Evolutionary conservation across 2,797 vertebrate genomes (phyloP).

Genomic region (Valencia hispanica): DNA sequence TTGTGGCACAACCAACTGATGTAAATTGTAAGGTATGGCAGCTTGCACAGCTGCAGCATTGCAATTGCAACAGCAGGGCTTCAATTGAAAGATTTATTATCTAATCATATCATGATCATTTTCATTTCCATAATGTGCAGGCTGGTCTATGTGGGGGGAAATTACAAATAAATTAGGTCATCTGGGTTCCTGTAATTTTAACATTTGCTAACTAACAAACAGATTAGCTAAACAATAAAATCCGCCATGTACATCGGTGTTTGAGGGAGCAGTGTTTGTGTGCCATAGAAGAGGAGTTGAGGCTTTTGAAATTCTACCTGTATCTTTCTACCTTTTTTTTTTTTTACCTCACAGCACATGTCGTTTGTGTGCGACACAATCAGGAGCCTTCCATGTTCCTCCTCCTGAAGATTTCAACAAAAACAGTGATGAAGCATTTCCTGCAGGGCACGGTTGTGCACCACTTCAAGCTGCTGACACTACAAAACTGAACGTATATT

Average conservation of each 20-base stretch:
- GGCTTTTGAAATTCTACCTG: conserved; percentile 19
- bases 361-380: conserved; percentile 41
- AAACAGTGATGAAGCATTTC: conserved; percentile 61
- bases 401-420: conserved; percentile 32
- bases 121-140: conserved; percentile 13
- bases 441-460: conserved; percentile 30
- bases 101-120: conserved; percentile 38
- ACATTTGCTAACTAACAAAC: conserved; percentile 36
- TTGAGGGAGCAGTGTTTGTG: conserved; percentile 22
- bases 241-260: conserved; percentile 17
- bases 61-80: conserved; percentile 26
- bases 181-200: conserved; percentile 30
- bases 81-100: conserved; percentile 47
- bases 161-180: conserved; percentile 38
- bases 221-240: conserved; percentile 39
- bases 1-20: conserved; percentile 5
- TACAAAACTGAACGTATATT: conserved; percentile 58
- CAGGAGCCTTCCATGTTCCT: conserved; percentile 35
- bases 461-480: conserved; percentile 51
- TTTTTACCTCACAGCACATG: neutral
- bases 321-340: neutral
- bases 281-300: conserved; percentile 4
- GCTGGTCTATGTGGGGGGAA: conserved; percentile 12
- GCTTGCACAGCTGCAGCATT: conserved; percentile 30
- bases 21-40: conserved; percentile 14